phyloP scores from a whole-genome alignment of 2,113 vertebrate species.

The Vombatus ursinus region DNA sequence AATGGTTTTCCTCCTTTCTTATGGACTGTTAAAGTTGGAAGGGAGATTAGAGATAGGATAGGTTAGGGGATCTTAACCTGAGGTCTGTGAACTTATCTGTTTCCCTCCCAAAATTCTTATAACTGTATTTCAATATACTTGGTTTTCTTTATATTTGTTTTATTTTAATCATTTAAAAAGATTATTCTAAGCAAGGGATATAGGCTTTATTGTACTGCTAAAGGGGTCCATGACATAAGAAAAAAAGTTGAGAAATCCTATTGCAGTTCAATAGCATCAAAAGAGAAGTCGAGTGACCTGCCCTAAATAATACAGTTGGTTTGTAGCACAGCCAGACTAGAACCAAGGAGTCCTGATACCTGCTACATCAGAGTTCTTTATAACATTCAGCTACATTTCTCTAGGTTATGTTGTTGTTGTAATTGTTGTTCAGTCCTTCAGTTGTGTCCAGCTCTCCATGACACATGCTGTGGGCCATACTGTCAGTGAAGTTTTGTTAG shows the following conservation, averaged over 20 bases:
- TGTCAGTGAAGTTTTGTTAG: no score
- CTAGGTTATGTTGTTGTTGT: not conserved
- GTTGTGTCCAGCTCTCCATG: not conserved
- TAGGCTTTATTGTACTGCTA: not conserved
- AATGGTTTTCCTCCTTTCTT: not conserved
- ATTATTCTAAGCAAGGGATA: not conserved
- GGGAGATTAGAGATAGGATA: not conserved
- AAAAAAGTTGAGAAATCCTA: not conserved
- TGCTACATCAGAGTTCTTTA: not conserved
- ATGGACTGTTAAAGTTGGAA: not conserved
- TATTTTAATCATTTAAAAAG: not conserved
- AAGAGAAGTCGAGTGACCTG: not conserved
- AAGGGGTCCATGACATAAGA: not conserved
- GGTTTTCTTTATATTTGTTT: not conserved
- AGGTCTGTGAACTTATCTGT: not conserved
- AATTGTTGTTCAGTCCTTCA: not conserved
- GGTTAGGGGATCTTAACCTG: not conserved
- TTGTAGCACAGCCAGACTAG: not conserved
- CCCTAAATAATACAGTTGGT: not conserved
- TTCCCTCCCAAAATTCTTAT: slow-evolving; percentile 1
- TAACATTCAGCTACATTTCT: not conserved
- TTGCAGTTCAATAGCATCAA: not conserved
- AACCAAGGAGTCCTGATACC: not conserved
- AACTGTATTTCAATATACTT: not conserved
- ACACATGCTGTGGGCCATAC: not conserved